These are phyloP conservation scores for Dasysyrphus tricinctus DNA, from an alignment of 2,888 invertebrate species.

Conservation along the genomic window DNA sequence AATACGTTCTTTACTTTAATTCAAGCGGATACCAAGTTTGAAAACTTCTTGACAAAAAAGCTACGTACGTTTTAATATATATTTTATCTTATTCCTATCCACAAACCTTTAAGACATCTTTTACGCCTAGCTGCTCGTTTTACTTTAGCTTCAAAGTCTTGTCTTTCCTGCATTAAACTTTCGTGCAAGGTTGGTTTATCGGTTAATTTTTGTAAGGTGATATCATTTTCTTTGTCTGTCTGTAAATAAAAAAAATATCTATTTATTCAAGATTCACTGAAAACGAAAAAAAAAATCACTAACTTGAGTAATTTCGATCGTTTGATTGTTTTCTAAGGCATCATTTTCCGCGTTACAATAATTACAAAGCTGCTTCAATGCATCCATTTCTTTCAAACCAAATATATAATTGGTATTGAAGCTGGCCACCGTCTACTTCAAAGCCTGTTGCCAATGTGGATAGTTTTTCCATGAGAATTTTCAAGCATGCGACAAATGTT, in stretches of 20 bases:
- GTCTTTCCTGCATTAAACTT: constrained; percentile 95
- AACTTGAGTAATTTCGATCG: constrained; percentile 83
- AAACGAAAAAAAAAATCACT: constrained; percentile 21
- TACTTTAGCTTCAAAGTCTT: constrained; percentile 98
- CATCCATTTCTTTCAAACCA: constrained; percentile 99
- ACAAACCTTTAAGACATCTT: constrained; percentile 92
- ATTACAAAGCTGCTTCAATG: constrained; percentile 94
- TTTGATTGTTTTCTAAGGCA: constrained; percentile 83
- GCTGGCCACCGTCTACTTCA: constrained; percentile 98
- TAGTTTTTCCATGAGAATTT: constrained; percentile 98
- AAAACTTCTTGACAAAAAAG: too few species aligned
- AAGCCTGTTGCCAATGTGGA: constrained; percentile 97
- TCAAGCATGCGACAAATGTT: constrained; percentile 98
- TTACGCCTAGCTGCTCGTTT: constrained; percentile 94
- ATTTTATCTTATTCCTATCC: background rate
- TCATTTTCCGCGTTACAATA: constrained; percentile 87
- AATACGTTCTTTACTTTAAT: too few species aligned
- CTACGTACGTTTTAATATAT: background rate
- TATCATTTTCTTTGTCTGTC: constrained; percentile 80
- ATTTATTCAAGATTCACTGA: background rate
- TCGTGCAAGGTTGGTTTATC: constrained; percentile 92
- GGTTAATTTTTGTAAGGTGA: constrained; percentile 78
- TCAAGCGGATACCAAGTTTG: too few species aligned
- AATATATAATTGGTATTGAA: constrained; percentile 96
- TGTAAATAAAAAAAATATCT: constrained; percentile 21